Evolutionary conservation across 2,888 invertebrate species (phyloP).

Genomic region (Sinohyriopsis cumingii): DNA sequence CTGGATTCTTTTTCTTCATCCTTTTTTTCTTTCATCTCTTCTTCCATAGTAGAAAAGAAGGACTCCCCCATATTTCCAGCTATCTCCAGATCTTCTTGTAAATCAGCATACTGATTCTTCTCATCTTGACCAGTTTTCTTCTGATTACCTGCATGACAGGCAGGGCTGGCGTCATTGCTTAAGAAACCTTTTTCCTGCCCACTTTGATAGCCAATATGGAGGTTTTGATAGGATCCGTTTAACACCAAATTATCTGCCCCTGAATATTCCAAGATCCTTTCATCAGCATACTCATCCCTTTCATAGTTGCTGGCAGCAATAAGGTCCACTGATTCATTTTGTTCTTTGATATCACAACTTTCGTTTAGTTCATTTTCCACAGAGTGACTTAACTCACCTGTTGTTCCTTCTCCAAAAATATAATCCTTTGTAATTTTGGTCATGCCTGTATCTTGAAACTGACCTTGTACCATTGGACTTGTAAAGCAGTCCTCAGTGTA

Average conservation of each 20-base stretch:
- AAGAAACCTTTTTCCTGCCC: constrained; percentile 47
- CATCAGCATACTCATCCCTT: constrained; percentile 34
- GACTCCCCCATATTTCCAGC: constrained; percentile 63
- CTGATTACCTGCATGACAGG: not conserved
- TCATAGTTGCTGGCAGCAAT: constrained; percentile 60
- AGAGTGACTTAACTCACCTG: not conserved
- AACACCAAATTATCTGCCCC: constrained; percentile 7
- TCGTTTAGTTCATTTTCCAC: not conserved
- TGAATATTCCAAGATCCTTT: constrained; percentile 26
- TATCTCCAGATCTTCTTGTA: constrained; percentile 82
- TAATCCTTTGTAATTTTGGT: not conserved
- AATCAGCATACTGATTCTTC: constrained; percentile 6
- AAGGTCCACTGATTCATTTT: constrained; percentile 37
- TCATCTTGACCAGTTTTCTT: not conserved
- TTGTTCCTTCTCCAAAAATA: not conserved
- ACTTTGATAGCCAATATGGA: constrained; percentile 47
- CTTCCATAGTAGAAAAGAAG: constrained; percentile 31
- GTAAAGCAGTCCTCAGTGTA: too few species aligned
- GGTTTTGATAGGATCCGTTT: constrained; percentile 36
- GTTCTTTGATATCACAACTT: not conserved
- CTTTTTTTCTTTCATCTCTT: constrained; percentile 9
- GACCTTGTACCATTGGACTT: too few species aligned
- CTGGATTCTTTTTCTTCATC: not conserved
- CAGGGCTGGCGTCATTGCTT: not conserved
- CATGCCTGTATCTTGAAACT: too few species aligned